Evolutionary conservation across 2,113 vertebrate genomes (phyloP).

Genomic region (Serinus canaria): DNA sequence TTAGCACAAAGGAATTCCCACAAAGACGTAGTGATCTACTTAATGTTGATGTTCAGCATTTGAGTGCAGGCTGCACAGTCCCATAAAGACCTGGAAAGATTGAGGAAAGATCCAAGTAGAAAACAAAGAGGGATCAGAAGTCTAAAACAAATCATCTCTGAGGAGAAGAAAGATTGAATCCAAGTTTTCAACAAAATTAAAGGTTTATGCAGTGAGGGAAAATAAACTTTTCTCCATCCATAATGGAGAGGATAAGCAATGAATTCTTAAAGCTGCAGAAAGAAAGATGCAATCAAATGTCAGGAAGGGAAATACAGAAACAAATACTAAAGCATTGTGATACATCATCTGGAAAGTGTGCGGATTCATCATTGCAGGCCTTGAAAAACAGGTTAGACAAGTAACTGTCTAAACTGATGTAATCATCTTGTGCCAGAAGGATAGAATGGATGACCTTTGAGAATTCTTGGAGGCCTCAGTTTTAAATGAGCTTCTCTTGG

Average conservation of each 20-base stretch:
- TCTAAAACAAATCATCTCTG: not conserved
- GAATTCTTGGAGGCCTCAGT: not conserved
- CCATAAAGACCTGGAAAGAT: not conserved
- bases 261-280: not conserved
- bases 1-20: not conserved
- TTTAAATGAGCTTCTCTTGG: not conserved
- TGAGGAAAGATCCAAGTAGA: not conserved
- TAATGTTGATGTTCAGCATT: not conserved
- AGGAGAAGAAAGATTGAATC: not conserved
- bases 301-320: not conserved
- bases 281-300: not conserved
- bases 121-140: not conserved
- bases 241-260: not conserved
- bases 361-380: not conserved
- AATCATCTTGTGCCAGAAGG: not conserved
- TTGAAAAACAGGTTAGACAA: slow-evolving; percentile 1
- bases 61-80: not conserved
- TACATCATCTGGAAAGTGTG: not conserved
- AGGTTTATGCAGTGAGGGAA: not conserved
- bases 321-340: not conserved
- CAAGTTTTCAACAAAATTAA: not conserved
- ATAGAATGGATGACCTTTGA: not conserved
- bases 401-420: not conserved
- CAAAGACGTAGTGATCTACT: not conserved
- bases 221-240: not conserved